A percentile compares a stretch with the other conserved stretches of the same genome.
phyloP scores from a whole-genome alignment of 2,797 vertebrate genomes.

The Myotis planiceps region DNA sequence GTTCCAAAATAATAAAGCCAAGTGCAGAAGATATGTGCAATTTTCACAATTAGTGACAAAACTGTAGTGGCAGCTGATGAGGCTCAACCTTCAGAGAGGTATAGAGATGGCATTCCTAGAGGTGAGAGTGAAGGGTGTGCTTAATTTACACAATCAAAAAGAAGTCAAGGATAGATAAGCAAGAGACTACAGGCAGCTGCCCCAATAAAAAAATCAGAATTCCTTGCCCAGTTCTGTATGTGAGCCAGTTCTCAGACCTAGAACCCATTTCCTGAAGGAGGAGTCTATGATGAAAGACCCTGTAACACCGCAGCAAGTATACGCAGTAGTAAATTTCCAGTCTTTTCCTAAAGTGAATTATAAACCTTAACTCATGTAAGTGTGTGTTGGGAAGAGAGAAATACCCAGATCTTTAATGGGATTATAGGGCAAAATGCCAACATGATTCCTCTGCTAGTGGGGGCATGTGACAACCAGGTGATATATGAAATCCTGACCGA shows the following conservation, averaged over 20 bases:
- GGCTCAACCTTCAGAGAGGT: not conserved
- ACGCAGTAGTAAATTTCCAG: not conserved
- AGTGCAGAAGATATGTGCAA: not conserved
- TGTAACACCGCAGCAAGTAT: not conserved
- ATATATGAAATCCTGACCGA: not conserved
- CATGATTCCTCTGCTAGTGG: not conserved
- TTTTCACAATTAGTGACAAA: not conserved
- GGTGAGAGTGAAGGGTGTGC: not conserved
- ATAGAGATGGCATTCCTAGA: not conserved
- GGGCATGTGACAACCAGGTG: not conserved
- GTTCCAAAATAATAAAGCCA: not conserved
- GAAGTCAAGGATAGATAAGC: not conserved
- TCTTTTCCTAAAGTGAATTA: not conserved
- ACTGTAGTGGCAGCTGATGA: not conserved
- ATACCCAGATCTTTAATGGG: not conserved
- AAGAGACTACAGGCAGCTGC: not conserved
- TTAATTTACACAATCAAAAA: not conserved
- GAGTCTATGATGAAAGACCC: not conserved
- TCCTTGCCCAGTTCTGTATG: not conserved
- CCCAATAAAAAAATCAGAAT: not conserved
- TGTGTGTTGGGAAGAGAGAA: not conserved
- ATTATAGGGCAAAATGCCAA: not conserved
- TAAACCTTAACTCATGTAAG: not conserved
- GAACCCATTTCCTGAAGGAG: not conserved
- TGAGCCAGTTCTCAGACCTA: not conserved